phyloP scores from a whole-genome alignment of 2,113 vertebrate genomes.

The Esox niger region DNA sequence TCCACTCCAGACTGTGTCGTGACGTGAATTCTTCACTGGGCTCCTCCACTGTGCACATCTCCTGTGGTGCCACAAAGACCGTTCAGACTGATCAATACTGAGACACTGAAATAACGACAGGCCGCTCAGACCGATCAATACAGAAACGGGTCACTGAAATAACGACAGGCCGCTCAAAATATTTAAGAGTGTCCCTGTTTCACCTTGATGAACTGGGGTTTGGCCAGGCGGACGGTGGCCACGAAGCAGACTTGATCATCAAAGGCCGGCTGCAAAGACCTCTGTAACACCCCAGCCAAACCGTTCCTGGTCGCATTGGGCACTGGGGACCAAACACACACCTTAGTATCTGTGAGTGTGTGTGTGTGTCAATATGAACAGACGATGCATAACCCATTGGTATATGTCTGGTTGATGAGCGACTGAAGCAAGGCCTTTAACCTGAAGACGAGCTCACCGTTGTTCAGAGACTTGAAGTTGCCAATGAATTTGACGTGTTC shows the following conservation, averaged over 20 bases:
- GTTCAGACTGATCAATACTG: too few relatives aligned
- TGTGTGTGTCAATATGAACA: too few relatives aligned
- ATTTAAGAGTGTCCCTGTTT: not conserved
- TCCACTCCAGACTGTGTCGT: slow-evolving; percentile 98
- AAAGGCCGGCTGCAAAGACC: slow-evolving; percentile 84
- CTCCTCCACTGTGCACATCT: slow-evolving; percentile 98
- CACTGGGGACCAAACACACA: too few relatives aligned
- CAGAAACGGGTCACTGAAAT: too few relatives aligned
- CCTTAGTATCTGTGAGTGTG: too few relatives aligned
- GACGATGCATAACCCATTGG: too few relatives aligned
- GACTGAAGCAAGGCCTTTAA: too few relatives aligned
- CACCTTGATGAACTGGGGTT: slow-evolving; percentile 99
- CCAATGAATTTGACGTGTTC: slow-evolving; percentile 98
- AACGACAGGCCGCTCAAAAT: too few relatives aligned
- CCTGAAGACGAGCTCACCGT: slow-evolving; percentile 64
- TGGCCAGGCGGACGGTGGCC: slow-evolving; percentile 94
- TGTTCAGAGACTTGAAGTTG: slow-evolving; percentile 97
- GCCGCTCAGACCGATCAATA: too few relatives aligned
- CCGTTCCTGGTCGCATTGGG: slow-evolving; percentile 88
- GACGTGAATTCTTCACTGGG: slow-evolving; percentile 98
- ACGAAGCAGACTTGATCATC: slow-evolving; percentile 97
- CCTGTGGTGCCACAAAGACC: slow-evolving; percentile 65
- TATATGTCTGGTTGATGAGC: too few relatives aligned
- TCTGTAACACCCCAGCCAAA: slow-evolving; percentile 91
- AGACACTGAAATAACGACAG: too few relatives aligned